phyloP scores from a whole-genome alignment of 2,888 invertebrate species.

The Byasa hedistus region DNA sequence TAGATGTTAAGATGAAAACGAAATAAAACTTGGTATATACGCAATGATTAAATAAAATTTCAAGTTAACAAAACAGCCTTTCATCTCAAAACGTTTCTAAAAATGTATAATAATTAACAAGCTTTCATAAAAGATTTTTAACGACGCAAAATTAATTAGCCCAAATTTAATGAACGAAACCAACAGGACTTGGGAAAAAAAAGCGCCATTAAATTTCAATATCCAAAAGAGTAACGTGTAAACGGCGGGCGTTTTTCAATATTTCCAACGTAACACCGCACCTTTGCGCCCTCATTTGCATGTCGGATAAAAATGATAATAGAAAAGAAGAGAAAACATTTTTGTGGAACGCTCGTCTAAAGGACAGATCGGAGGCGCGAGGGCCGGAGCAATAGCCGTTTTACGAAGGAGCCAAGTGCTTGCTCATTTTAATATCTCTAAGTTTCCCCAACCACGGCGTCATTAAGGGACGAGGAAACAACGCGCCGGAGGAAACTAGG shows the following conservation, averaged over 20 bases:
- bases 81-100: neutral
- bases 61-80: neutral
- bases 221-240: slow-evolving; percentile 2
- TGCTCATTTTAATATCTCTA: slow-evolving; percentile 78
- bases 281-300: slow-evolving; percentile 26
- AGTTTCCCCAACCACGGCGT: slow-evolving; percentile 63
- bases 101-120: neutral
- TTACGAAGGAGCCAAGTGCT: slow-evolving; percentile 73
- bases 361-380: slow-evolving; percentile 57
- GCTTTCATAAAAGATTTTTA: slow-evolving; percentile 1
- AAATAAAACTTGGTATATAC: too few relatives aligned
- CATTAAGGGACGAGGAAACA: slow-evolving; percentile 69
- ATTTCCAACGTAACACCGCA: slow-evolving; percentile 10
- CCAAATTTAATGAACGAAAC: neutral
- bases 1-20: too few relatives aligned
- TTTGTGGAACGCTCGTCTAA: slow-evolving; percentile 41
- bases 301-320: slow-evolving; percentile 31
- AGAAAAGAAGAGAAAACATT: slow-evolving; percentile 22
- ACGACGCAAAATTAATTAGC: neutral
- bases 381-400: slow-evolving; percentile 66
- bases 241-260: slow-evolving; percentile 16
- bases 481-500: slow-evolving; percentile 64
- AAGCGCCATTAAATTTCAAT: neutral
- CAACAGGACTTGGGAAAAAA: neutral
- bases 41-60: neutral